Conservation (phyloP, 1,140 invertebrate genomes). For the Araneus ventricosus region DNA sequence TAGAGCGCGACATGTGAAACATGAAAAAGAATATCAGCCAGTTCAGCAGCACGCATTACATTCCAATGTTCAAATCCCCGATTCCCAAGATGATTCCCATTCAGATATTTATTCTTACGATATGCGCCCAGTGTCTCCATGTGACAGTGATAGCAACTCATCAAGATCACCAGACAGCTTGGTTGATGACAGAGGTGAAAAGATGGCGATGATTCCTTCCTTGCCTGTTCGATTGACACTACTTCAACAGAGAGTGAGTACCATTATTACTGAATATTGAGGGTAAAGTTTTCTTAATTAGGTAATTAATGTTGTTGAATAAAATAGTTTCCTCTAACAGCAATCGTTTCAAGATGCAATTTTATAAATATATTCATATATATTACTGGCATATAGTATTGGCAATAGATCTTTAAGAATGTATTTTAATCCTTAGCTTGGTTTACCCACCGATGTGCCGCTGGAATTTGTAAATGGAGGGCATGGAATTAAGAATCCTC, state of each 20-base stretch:
- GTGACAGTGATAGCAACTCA: conserved; percentile 64
- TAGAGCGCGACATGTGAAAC: neutral
- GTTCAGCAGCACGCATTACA: conserved; percentile 7
- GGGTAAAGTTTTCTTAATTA: too few species aligned
- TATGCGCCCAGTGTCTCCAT: conserved; percentile 51
- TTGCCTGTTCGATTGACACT: conserved; percentile 54
- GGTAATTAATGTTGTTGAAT: too few species aligned
- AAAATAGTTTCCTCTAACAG: too few species aligned
- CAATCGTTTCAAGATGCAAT: too few species aligned
- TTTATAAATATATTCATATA: neutral
- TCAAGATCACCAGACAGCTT: conserved; percentile 57
- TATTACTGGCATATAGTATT: neutral
- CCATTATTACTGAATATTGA: neutral
- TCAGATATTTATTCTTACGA: conserved; percentile 39
- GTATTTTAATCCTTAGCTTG: conserved; percentile 34
- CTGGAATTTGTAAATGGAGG: conserved; percentile 99
- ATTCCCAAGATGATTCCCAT: conserved; percentile 61
- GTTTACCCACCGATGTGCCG: conserved; percentile 78
- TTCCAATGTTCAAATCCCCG: conserved; percentile 7
- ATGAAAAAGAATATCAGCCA: neutral
- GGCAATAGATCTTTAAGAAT: neutral
- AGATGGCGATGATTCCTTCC: conserved; percentile 58
- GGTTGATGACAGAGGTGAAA: conserved; percentile 61
- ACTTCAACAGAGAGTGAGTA: conserved; percentile 57
- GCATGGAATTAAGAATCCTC: conserved; percentile 98